Conservation (phyloP, 1,140 invertebrate species). For the Trachymyrmex septentrionalis region DNA sequence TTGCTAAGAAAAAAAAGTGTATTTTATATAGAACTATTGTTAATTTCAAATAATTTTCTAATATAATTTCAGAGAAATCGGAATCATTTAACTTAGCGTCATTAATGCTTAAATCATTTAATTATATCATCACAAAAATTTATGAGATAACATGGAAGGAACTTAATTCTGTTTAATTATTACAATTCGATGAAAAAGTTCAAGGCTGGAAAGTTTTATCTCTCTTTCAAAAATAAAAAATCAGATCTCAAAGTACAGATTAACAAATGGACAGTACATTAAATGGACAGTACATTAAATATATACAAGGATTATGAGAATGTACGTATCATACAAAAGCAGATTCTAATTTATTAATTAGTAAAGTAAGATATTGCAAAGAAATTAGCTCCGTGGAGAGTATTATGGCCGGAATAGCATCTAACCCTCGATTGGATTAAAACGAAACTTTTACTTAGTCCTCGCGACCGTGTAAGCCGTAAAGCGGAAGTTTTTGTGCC, state of each 20-base stretch:
- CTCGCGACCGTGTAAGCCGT: constrained; percentile 15
- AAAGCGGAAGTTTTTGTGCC: constrained; percentile 32
- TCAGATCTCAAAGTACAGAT: not conserved
- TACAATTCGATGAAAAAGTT: not conserved
- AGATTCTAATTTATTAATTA: constrained; percentile 33
- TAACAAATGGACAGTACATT: not conserved
- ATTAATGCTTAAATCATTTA: not conserved
- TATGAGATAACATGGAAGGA: not conserved
- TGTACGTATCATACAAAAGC: not conserved
- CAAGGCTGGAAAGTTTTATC: not conserved
- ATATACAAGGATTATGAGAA: constrained; percentile 19
- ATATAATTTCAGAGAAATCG: not conserved
- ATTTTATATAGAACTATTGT: not conserved
- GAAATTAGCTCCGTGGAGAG: constrained; percentile 14
- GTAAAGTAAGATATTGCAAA: constrained; percentile 18
- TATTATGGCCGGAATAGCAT: not conserved
- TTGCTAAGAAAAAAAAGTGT: not conserved
- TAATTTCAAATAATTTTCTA: not conserved
- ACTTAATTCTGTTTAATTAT: not conserved
- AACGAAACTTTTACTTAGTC: constrained; percentile 61
- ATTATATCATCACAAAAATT: not conserved
- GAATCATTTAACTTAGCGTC: not conserved
- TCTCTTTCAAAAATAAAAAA: constrained; percentile 19
- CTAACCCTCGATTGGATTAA: constrained; percentile 55
- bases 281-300: not conserved